A percentile compares a stretch with the other conserved stretches of the same genome.
Evolutionary conservation across 2,888 invertebrate genomes (phyloP).

Genomic region (Tubulanus polymorphus): DNA sequence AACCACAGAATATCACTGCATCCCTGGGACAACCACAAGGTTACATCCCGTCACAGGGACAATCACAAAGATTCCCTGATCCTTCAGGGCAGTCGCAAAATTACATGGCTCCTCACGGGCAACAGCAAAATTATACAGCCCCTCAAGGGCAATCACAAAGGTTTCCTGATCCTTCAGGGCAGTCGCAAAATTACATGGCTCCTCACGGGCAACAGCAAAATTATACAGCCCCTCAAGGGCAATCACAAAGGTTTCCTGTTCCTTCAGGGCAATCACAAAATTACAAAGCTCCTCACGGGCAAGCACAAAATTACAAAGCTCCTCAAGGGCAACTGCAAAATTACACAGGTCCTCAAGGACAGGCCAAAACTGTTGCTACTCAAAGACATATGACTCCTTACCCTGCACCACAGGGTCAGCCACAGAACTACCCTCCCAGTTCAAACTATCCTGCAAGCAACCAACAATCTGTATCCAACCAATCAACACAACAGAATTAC

Average conservation of each 20-base stretch:
- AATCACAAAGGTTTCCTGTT: neutral
- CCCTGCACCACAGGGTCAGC: neutral
- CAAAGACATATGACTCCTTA: neutral
- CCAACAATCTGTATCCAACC: neutral
- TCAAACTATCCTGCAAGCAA: neutral
- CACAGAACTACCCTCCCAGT: neutral
- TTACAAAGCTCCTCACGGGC: neutral
- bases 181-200: neutral
- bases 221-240: neutral
- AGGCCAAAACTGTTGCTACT: neutral
- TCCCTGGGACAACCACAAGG: neutral
- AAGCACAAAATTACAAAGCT: neutral
- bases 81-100: neutral
- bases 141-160: neutral
- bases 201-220: neutral
- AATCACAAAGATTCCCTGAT: neutral
- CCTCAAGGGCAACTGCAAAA: neutral
- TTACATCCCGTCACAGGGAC: neutral
- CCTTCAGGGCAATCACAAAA: neutral
- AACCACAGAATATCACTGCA: neutral
- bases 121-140: neutral
- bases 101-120: neutral
- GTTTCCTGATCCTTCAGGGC: neutral
- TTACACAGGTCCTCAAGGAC: neutral
- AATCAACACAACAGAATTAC: neutral